Evolutionary conservation across 1,140 invertebrate genomes (phyloP).

Genomic region (Penaeus indicus): DNA sequence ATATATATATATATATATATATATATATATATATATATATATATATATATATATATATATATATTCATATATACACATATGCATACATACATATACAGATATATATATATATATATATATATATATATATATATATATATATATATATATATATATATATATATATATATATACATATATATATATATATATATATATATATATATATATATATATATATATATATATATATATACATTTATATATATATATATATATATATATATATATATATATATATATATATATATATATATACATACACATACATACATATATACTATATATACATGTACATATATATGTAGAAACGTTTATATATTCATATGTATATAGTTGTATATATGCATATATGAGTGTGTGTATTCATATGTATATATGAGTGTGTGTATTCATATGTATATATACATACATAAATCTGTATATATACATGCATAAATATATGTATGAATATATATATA

Average conservation of each 20-base stretch:
- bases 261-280: slow-evolving; percentile 6
- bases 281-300: not conserved
- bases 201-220: not conserved
- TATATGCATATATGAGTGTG: no score
- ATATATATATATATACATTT: not conserved
- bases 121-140: not conserved
- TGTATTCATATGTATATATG: not conserved
- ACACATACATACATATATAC: no score
- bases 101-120: not conserved
- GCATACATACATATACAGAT: not conserved
- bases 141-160: not conserved
- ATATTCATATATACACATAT: not conserved
- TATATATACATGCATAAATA: slow-evolving; percentile 20
- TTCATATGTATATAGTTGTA: not conserved
- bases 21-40: slow-evolving; percentile 15
- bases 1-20: slow-evolving; percentile 13
- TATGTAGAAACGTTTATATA: not conserved
- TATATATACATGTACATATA: no score
- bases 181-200: not conserved
- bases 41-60: not conserved
- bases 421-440: not conserved
- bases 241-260: slow-evolving; percentile 21
- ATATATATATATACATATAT: not conserved
- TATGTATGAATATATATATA: slow-evolving; percentile 3
- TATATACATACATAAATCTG: not conserved